Percentiles rank a stretch among this genome's conserved stretches.
phyloP scores from a whole-genome alignment of 2,797 vertebrate genomes.

The Perodicticus potto region DNA sequence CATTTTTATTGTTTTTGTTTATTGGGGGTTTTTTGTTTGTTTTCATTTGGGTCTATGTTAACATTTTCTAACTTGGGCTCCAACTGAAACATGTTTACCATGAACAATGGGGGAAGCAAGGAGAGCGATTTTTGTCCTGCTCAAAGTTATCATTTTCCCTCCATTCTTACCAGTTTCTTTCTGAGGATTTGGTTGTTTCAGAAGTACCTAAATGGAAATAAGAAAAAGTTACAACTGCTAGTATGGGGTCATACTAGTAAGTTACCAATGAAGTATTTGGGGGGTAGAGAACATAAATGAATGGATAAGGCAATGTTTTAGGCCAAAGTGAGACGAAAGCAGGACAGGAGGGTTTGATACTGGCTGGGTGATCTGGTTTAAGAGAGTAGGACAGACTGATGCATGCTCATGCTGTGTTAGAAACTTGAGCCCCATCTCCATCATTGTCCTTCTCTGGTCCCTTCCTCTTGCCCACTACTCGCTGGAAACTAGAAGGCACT shows the following conservation, averaged over 20 bases:
- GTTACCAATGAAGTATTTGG: not conserved
- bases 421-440: not conserved
- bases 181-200: constrained; percentile 26
- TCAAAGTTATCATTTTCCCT: not conserved
- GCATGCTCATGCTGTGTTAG: not conserved
- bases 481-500: not conserved
- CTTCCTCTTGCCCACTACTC: constrained; percentile 1
- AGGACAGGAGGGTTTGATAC: not conserved
- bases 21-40: not conserved
- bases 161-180: constrained; percentile 11
- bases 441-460: not conserved
- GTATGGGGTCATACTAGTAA: not conserved
- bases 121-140: not conserved
- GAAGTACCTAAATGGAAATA: constrained; percentile 33
- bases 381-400: not conserved
- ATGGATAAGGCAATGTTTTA: not conserved
- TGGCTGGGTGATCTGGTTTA: not conserved
- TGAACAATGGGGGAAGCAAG: not conserved
- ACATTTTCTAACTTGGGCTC: not conserved
- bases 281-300: not conserved
- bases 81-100: not conserved
- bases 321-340: not conserved
- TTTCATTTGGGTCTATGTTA: not conserved
- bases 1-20: not conserved
- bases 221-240: not conserved